These are phyloP conservation scores for Phoronis australis DNA, from an alignment of 2,888 invertebrate species.

Conservation along the genomic window DNA sequence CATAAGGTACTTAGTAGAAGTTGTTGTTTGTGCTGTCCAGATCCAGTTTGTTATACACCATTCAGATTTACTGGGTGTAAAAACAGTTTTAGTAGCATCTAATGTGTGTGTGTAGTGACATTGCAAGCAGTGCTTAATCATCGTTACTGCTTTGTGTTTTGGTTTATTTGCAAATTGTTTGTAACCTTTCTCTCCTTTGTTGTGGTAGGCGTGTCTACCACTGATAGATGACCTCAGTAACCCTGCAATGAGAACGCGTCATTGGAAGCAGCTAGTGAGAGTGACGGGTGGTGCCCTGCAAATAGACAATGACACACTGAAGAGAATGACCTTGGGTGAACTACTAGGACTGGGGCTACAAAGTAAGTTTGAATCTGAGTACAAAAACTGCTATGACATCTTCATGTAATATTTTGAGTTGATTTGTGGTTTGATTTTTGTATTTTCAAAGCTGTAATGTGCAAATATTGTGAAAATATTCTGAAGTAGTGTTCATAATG, in stretches of 20 bases:
- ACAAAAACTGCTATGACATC: too few species aligned
- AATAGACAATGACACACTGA: slow-evolving; percentile 50
- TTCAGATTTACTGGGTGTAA: too few species aligned
- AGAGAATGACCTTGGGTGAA: slow-evolving; percentile 51
- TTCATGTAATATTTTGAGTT: background rate
- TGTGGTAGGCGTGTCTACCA: slow-evolving; percentile 49
- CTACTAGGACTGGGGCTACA: slow-evolving; percentile 50
- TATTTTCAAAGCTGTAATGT: background rate
- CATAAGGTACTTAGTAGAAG: too few species aligned
- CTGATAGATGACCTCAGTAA: slow-evolving; percentile 51
- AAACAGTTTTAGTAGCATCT: too few species aligned
- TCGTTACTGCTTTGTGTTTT: too few species aligned
- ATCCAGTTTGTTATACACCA: too few species aligned
- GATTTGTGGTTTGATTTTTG: background rate
- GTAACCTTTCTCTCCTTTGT: too few species aligned
- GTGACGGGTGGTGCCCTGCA: slow-evolving; percentile 49
- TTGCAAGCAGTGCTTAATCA: too few species aligned
- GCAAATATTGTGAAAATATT: background rate
- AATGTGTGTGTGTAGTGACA: too few species aligned
- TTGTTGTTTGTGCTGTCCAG: too few species aligned
- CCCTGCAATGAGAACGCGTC: slow-evolving; percentile 51
- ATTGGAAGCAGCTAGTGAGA: slow-evolving; percentile 52
- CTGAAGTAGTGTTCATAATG: background rate
- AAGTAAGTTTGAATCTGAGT: slow-evolving; percentile 32
- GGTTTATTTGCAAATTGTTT: too few species aligned